Evolutionary conservation across 1,140 invertebrate genomes (phyloP).

Genomic region (Melanaphis sacchari): DNA sequence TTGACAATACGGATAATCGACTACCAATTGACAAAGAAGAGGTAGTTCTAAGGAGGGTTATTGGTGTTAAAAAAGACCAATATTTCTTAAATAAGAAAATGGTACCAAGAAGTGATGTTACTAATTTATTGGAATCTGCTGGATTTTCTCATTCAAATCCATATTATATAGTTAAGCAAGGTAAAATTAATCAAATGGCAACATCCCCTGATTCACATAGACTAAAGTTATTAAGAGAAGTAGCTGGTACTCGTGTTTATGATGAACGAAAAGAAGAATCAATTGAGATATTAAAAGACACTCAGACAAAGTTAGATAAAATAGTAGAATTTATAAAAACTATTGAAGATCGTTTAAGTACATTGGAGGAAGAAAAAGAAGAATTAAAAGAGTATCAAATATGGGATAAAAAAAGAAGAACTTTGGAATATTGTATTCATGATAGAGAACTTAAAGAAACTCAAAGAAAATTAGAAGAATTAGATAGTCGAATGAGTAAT

Average conservation of each 20-base stretch:
- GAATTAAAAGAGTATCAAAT: constrained; percentile 99
- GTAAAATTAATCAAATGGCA: constrained; percentile 99
- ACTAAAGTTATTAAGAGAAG: constrained; percentile 93
- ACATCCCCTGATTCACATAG: constrained; percentile 98
- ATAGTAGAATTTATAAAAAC: constrained; percentile 98
- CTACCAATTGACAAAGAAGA: constrained; percentile 98
- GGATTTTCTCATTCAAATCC: constrained; percentile 99
- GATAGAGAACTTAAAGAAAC: constrained; percentile 96
- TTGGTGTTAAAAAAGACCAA: constrained; percentile 99
- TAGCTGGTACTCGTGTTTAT: constrained; percentile 95
- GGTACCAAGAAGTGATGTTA: constrained; percentile 95
- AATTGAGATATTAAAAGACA: constrained; percentile 92
- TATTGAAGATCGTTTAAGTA: constrained; percentile 95
- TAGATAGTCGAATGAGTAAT: constrained; percentile 65
- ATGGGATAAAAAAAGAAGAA: constrained; percentile 94
- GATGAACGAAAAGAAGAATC: constrained; percentile 98
- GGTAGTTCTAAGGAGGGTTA: constrained; percentile 92
- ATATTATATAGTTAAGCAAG: constrained; percentile 99
- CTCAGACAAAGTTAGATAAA: constrained; percentile 95
- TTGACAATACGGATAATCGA: constrained; percentile 97
- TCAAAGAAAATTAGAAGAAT: constrained; percentile 88
- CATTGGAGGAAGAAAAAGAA: constrained; percentile 98
- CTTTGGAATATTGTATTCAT: constrained; percentile 97
- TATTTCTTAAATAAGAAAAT: constrained; percentile 99
- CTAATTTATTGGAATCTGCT: constrained; percentile 98